Base-by-base conservation (phyloP, 2,113 vertebrate genomes). In the Antigone vipio region DNA sequence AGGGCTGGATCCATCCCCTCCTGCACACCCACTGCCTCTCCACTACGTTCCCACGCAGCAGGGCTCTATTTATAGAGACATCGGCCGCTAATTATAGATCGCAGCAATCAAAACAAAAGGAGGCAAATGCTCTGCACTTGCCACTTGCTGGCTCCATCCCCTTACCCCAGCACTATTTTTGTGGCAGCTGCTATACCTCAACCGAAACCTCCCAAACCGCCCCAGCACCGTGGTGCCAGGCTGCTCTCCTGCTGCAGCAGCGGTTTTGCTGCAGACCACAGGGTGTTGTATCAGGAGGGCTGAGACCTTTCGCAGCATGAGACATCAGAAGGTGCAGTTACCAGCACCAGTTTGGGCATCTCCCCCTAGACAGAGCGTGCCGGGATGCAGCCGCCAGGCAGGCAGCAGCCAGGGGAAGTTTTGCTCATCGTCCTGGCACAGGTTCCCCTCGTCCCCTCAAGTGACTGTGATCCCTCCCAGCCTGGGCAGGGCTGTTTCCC, bases 51-150 rank as follows among this genome's bases (percentile, higher is more conserved):
- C 96, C 97, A 97, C 63, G 23, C 95, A 95, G 80, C 79, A 35
- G 4, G 81, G 53, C 76, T 79, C 95, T 96, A 96, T 97, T 95
- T 93, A 97, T 92, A 96, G 95, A 76, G 75, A 67, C n/a, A 80
- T 81, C 5, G 0, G 85, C 52, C 24, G 3, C 97, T 96, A 97
- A 96, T 97, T 95, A 97, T 96, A 97, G 95, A 92, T 38, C 8
- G 0, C 86, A 53, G 91, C 69, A 69, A 95, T 59, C 80, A 72
- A 89, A 96, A 95, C 95, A 96, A 87, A 95, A 64, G 83, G 45
- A 92, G 69, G 53, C 73, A 44, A 95, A 85, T 2, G 30, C 87
- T 83, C 89, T 82, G 83, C 80, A 75, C 63, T 86, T 66, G 80
- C 94, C 69, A 38, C 62, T 85, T 11, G 21, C 91, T 73, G 83